A percentile compares a stretch with the other conserved stretches of the same genome.
Evolutionary conservation across 2,797 vertebrate genomes (phyloP).

Genomic region (Coilia nasus): DNA sequence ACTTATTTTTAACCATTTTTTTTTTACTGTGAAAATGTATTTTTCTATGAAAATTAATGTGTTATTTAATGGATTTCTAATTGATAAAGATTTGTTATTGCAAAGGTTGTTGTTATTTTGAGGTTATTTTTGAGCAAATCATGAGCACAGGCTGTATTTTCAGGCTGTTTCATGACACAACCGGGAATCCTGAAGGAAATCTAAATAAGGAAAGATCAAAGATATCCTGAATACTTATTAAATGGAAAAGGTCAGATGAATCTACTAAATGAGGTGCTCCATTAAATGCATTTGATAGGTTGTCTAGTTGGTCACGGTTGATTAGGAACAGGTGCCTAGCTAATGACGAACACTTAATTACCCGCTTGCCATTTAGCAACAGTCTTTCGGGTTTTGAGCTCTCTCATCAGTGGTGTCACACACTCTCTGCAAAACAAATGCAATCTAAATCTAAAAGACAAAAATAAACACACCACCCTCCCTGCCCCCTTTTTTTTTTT

Average conservation of each 20-base stretch:
- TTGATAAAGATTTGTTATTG: no score
- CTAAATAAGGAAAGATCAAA: conserved; percentile 19
- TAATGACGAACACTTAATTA: not conserved
- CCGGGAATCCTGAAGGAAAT: not conserved
- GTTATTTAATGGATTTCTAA: not conserved
- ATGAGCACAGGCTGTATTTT: not conserved
- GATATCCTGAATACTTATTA: not conserved
- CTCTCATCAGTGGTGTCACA: not conserved
- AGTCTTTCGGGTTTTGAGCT: not conserved
- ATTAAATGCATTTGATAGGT: not conserved
- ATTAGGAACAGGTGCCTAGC: not conserved
- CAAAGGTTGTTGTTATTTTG: not conserved
- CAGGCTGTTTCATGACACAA: not conserved
- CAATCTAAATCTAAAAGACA: not conserved
- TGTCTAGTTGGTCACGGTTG: not conserved
- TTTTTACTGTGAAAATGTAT: not conserved
- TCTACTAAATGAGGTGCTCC: not conserved
- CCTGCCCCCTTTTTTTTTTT: not conserved
- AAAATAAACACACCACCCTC: not conserved
- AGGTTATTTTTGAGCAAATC: not conserved
- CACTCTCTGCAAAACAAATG: not conserved
- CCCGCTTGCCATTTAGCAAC: not conserved
- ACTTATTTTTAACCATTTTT: not conserved
- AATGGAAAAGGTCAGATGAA: conserved; percentile 2
- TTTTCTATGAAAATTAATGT: not conserved